phyloP scores from a whole-genome alignment of 1,140 invertebrate genomes.

The Atta cephalotes region DNA sequence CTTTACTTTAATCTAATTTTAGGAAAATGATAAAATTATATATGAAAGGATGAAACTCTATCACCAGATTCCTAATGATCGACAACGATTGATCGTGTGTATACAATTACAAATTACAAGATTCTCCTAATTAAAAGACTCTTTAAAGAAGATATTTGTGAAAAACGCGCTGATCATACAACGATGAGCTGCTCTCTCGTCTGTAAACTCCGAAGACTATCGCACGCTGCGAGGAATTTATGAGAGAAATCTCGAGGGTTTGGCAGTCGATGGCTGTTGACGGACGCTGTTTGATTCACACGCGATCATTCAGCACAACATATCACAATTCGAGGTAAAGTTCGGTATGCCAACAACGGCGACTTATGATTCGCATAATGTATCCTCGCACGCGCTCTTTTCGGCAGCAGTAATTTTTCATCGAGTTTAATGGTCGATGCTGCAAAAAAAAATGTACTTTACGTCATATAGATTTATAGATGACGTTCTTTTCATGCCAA shows the following conservation, averaged over 20 bases:
- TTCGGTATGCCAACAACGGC: constrained; percentile 45
- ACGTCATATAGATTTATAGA: neutral
- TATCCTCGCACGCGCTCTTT: constrained; percentile 28
- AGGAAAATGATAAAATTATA: neutral
- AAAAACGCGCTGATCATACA: constrained; percentile 15
- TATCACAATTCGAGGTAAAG: constrained; percentile 62
- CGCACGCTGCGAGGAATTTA: constrained; percentile 47
- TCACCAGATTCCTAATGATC: neutral
- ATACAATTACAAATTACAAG: neutral
- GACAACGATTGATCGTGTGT: constrained; percentile 25
- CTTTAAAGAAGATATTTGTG: neutral
- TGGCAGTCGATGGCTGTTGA: constrained; percentile 62
- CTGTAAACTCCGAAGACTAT: neutral
- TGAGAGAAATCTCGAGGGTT: constrained; percentile 46
- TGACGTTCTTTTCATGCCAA: neutral
- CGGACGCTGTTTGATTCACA: constrained; percentile 52
- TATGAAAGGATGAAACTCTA: neutral
- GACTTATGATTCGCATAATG: constrained; percentile 40
- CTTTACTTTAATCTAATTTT: neutral
- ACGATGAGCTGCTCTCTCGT: constrained; percentile 11
- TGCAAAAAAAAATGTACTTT: neutral
- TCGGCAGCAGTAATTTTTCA: constrained; percentile 3
- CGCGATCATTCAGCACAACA: constrained; percentile 52
- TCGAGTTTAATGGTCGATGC: neutral
- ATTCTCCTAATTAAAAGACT: neutral